Percentiles rank a stretch among this genome's conserved stretches.
These are phyloP conservation scores for Oostethus manadensis DNA, from an alignment of 2,113 vertebrate genomes.

Conservation along the genomic window DNA sequence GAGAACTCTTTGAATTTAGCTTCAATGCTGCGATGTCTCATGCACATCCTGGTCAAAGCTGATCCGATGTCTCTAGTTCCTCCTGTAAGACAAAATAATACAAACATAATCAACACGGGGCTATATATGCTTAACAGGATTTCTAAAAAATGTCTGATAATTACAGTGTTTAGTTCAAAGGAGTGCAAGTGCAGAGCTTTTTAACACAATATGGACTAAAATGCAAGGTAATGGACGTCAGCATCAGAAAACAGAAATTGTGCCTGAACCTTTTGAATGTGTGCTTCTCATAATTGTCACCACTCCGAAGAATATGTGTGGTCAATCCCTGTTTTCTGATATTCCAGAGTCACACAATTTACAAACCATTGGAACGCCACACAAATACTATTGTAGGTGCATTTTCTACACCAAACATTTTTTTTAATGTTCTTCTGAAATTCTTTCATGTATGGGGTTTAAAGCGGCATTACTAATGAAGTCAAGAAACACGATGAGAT, in stretches of 20 bases:
- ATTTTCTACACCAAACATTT: neutral
- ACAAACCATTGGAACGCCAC: neutral
- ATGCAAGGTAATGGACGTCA: no score
- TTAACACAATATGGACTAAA: no score
- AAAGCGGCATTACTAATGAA: neutral
- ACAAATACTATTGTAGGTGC: neutral
- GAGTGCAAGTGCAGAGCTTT: neutral
- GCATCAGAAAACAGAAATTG: no score
- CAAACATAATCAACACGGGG: neutral
- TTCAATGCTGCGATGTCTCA: conserved; percentile 96
- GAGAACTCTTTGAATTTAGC: conserved; percentile 94
- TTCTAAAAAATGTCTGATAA: neutral
- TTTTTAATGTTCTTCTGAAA: neutral
- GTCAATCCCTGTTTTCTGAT: neutral
- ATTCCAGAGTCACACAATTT: neutral
- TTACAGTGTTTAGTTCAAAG: neutral
- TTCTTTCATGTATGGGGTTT: neutral
- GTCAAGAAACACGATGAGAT: neutral
- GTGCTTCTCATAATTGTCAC: no score
- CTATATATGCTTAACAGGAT: no score
- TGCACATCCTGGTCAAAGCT: conserved; percentile 92
- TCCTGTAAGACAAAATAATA: conserved; percentile 69
- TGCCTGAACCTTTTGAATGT: no score
- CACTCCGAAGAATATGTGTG: neutral
- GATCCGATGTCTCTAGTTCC: conserved; percentile 94